Percentiles rank a stretch among this genome's conserved stretches.
These are phyloP conservation scores for Tringa solitaria DNA, from an alignment of 2,113 vertebrate genomes.

Conservation along the genomic window DNA sequence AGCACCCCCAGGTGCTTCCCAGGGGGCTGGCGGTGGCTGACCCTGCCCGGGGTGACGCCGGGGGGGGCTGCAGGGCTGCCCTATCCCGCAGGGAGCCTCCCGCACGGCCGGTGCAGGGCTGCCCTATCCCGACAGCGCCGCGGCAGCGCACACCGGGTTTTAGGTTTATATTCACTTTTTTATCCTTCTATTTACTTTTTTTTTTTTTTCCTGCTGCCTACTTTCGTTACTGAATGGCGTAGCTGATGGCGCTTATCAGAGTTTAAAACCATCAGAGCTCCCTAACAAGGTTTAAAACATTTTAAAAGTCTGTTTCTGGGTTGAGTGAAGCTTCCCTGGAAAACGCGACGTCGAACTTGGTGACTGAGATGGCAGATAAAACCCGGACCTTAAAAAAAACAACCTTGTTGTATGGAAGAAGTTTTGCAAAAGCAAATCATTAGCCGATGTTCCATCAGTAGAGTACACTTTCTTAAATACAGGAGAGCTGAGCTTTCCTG, in stretches of 20 bases:
- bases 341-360: not conserved
- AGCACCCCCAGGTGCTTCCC: not conserved
- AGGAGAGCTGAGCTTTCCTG: not conserved
- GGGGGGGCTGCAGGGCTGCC: too few species aligned
- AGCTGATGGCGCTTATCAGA: not conserved
- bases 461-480: not conserved
- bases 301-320: not conserved
- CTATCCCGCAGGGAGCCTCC: not conserved
- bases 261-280: not conserved
- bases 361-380: not conserved
- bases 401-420: not conserved
- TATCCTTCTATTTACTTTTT: not conserved
- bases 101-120: not conserved
- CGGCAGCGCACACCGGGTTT: not conserved
- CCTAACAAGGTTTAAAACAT: not conserved
- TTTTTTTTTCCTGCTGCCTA: not conserved
- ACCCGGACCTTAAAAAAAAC: not conserved
- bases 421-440: not conserved
- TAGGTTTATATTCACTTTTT: not conserved
- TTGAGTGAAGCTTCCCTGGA: not conserved
- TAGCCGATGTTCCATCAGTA: not conserved
- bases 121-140: not conserved
- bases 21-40: fast-evolving
- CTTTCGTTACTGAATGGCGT: not conserved
- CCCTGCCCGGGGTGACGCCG: too few species aligned